phyloP scores from a whole-genome alignment of 2,113 vertebrate genomes.

The Rhinolophus ferrumequinum region DNA sequence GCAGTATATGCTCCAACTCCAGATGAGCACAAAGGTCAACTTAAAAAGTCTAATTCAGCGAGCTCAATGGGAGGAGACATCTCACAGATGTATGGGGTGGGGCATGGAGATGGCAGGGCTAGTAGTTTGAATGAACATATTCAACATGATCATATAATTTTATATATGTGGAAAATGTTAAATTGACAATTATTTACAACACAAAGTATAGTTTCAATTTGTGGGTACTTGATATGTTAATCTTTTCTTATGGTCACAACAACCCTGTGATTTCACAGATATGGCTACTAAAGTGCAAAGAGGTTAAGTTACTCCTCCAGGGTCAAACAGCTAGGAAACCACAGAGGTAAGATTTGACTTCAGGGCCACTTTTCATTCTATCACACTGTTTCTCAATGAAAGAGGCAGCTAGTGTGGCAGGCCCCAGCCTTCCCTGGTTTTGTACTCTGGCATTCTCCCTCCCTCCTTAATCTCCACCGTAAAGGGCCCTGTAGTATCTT shows the following conservation, averaged over 20 bases:
- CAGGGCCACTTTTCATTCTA: not conserved
- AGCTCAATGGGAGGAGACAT: not conserved
- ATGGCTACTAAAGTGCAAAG: not conserved
- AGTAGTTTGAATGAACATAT: not conserved
- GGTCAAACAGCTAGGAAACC: not conserved
- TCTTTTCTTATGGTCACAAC: not conserved
- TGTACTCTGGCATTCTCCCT: not conserved
- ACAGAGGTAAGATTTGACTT: not conserved
- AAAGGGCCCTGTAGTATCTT: not conserved
- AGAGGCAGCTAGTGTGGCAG: not conserved
- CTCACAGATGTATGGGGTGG: not conserved
- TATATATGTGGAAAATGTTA: not conserved
- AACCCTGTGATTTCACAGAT: not conserved
- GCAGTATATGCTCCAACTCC: not conserved
- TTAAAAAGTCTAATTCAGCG: not conserved
- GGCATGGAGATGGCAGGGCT: not conserved
- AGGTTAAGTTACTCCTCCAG: not conserved
- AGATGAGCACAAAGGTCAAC: not conserved
- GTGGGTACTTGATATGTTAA: not conserved
- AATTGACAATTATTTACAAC: not conserved
- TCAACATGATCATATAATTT: not conserved
- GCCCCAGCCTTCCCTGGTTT: not conserved
- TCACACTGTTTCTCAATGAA: not conserved
- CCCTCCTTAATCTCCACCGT: not conserved
- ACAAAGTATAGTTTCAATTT: not conserved